phyloP scores from a whole-genome alignment of 2,797 vertebrate species.

The Phrynocephalus guinanensis region DNA sequence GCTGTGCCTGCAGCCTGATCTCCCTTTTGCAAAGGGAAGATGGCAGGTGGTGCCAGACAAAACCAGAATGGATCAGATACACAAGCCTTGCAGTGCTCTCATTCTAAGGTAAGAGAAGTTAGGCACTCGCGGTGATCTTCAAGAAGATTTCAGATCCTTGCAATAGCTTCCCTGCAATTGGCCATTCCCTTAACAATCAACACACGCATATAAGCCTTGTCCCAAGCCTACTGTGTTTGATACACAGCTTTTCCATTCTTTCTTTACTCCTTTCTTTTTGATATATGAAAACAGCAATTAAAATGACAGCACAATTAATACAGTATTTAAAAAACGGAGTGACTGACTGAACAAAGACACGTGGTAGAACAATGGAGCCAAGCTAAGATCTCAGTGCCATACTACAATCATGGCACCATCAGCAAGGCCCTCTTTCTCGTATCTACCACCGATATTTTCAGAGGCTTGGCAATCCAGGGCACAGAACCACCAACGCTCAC shows the following conservation, averaged over 20 bases:
- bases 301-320: neutral
- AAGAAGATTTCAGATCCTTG: neutral
- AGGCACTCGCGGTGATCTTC: neutral
- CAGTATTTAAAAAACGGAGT: neutral
- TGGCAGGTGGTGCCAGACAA: neutral
- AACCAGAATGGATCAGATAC: neutral
- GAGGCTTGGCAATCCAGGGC: neutral
- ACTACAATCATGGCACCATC: neutral
- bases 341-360: neutral
- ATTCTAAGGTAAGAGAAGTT: neutral
- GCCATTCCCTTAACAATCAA: neutral
- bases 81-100: neutral
- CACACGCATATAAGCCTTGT: neutral
- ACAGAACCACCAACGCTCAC: neutral
- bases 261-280: neutral
- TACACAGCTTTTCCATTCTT: neutral
- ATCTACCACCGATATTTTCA: neutral
- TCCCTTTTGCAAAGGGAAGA: neutral
- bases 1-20: neutral
- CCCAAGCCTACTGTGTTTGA: neutral
- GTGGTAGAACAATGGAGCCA: neutral
- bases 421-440: neutral
- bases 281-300: neutral
- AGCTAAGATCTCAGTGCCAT: neutral
- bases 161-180: neutral